Conservation (phyloP, 2,113 vertebrate species). For the Climacteris rufus region DNA sequence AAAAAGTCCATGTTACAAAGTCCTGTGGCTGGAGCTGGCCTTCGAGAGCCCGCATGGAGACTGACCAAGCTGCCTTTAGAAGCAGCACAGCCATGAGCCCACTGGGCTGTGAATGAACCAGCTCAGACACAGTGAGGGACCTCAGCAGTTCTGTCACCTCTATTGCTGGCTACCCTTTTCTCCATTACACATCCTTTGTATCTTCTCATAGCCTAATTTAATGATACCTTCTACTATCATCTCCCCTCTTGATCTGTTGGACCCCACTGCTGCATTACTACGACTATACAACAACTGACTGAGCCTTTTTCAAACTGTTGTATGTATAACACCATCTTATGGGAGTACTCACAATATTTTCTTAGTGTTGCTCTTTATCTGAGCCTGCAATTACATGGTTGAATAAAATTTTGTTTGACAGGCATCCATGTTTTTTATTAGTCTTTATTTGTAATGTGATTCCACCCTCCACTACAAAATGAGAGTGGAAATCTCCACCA, state of each 20-base stretch:
- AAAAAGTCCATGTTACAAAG: background rate
- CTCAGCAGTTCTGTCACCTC: background rate
- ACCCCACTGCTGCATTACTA: background rate
- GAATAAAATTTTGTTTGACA: background rate
- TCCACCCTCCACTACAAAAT: background rate
- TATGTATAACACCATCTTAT: background rate
- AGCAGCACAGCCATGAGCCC: background rate
- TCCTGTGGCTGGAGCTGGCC: background rate
- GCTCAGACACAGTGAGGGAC: background rate
- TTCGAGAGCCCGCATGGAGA: accelerated
- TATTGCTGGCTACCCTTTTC: background rate
- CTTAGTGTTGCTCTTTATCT: background rate
- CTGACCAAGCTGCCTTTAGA: background rate
- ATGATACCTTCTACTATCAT: background rate
- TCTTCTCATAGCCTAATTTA: background rate
- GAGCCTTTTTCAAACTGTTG: background rate
- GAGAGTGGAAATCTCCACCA: background rate
- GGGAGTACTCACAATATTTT: background rate
- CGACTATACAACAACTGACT: background rate
- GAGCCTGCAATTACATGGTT: background rate
- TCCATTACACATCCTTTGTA: background rate
- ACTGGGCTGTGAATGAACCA: background rate
- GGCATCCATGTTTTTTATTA: background rate
- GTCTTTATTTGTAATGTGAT: background rate
- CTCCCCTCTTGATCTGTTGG: background rate